phyloP scores from a whole-genome alignment of 2,797 vertebrate genomes.

The Allobates femoralis region DNA sequence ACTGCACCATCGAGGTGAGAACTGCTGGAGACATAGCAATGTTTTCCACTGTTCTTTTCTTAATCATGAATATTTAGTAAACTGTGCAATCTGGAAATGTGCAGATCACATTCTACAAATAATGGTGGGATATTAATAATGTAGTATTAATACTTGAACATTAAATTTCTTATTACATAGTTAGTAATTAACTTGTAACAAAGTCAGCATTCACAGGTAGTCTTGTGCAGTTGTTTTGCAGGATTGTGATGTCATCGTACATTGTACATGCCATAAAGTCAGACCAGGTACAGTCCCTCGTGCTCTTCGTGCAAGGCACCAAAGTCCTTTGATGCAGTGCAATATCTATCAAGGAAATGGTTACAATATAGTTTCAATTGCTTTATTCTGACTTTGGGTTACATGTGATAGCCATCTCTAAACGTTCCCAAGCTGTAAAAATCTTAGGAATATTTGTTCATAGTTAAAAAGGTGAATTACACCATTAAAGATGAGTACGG shows the following conservation, averaged over 20 bases:
- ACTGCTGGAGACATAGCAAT: neutral
- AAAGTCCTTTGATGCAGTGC: neutral
- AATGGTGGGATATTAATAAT: neutral
- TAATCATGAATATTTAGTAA: neutral
- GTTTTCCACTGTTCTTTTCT: neutral
- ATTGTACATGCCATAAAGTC: slow-evolving; percentile 1
- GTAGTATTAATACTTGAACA: neutral
- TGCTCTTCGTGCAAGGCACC: neutral
- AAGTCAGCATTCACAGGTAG: neutral
- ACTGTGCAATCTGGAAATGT: neutral
- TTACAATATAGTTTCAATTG: neutral
- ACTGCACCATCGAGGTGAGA: neutral
- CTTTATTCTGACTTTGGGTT: neutral
- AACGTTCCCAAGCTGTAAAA: too few species aligned
- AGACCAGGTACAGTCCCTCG: neutral
- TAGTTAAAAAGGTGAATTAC: too few species aligned
- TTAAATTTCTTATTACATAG: neutral
- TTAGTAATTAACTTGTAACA: neutral
- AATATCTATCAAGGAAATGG: neutral
- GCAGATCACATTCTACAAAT: neutral
- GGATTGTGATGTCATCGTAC: neutral
- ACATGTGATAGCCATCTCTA: too few species aligned
- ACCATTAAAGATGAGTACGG: too few species aligned
- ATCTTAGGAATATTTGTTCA: too few species aligned
- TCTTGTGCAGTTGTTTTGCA: neutral